Base-by-base conservation (phyloP, 2,888 invertebrate species). In the Callyntrura sp. region DNA sequence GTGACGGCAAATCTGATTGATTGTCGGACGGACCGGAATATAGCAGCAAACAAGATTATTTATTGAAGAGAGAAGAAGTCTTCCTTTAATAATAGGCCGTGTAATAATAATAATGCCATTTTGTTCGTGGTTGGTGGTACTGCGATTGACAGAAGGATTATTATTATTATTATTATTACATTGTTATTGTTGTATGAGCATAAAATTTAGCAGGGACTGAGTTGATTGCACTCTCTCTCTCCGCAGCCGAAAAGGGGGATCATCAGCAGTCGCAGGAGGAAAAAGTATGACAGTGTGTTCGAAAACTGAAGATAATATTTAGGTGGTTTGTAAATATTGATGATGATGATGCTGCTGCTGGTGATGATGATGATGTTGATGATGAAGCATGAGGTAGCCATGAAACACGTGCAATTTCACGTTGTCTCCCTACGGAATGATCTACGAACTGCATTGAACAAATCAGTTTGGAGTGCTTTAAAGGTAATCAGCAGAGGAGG, bases 181-280 rank as follows among this genome's bases (percentile, higher is more conserved):
- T 35, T 55, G 55, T 78, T 65, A 81, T 55, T 55, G 78, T 55
- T 55, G 78, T 9, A 65, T n/a, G n/a, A 35, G 55, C 62, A 82
- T 35, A 6, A 35, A 82, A 65, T 65, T 65, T 62, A 48, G 48
- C 35, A 35, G 35, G 35, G 35, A 35, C 35, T 35, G 35, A 82
- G 82, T 82, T 82, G 82, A 82, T 82, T 82, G 82, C 82, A 65
- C 62, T 82, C 82, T 35, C 62, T 82, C 82, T 35, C 81, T 25
- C 62, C 48, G 6, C 35, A 35, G 35, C 35, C 35, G 35, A 35
- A 35, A 35, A 35, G 35, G 35, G 35, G 12, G 11, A 62, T 17
- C 45, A n/a, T 68, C 70, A 70, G 25, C 70, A 70, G 25, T 43
- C 28, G 25, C 70, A 70, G 25, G 5, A 60, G 23, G 8, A 23